Percentiles rank a stretch among this genome's conserved stretches.
Evolutionary conservation across 2,797 vertebrate genomes (phyloP).

Genomic region (Gephyroberyx darwinii): DNA sequence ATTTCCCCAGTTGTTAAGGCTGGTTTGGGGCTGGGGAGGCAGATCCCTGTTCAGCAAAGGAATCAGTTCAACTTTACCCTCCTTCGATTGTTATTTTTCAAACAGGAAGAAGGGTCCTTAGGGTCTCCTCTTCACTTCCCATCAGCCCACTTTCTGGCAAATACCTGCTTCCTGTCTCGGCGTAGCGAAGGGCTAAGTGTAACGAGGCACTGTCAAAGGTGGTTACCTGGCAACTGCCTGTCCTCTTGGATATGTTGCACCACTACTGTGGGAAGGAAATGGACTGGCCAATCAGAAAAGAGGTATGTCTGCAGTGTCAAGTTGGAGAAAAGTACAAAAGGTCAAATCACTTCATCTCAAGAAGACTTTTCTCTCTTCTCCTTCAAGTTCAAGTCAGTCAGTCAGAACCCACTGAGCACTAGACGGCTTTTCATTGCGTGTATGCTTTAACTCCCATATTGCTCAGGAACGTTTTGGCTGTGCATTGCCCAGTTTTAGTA

Average conservation of each 20-base stretch:
- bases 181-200: slow-evolving; percentile 36
- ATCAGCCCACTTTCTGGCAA: background rate
- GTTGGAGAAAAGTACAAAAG: background rate
- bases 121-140: slow-evolving; percentile 23
- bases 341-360: background rate
- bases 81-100: slow-evolving; percentile 28
- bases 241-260: slow-evolving; percentile 1
- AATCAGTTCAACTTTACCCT: slow-evolving; percentile 3
- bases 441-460: too few species aligned
- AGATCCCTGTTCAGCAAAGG: background rate
- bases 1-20: slow-evolving; percentile 18
- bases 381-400: background rate
- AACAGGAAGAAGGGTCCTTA: slow-evolving; percentile 45
- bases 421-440: too few species aligned
- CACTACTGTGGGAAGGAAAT: background rate
- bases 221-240: slow-evolving; percentile 24
- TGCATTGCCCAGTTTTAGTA: too few species aligned
- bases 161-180: slow-evolving; percentile 43
- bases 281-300: background rate
- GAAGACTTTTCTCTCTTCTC: background rate
- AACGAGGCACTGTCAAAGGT: background rate
- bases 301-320: background rate
- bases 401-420: too few species aligned
- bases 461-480: too few species aligned
- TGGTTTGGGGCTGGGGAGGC: background rate